These are phyloP conservation scores for Hexactinellida sp. DNA, from an alignment of 37 sponge, comb jelly and placozoan species.

Conservation along the genomic window DNA sequence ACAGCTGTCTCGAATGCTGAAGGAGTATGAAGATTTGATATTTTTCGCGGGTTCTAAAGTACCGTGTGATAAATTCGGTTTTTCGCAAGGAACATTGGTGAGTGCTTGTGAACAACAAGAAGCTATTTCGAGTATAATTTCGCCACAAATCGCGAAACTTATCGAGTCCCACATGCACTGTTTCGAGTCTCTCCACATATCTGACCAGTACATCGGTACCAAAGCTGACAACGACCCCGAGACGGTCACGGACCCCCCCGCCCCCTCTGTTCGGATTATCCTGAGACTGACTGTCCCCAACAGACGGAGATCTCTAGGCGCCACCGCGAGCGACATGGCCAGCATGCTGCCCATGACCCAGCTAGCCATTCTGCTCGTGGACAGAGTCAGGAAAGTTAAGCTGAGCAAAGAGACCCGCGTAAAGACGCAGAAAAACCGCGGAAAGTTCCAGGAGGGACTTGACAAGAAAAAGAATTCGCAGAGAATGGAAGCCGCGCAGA, in stretches of 20 bases:
- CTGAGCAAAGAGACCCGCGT: neutral
- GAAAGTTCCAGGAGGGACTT: neutral
- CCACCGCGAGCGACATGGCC: neutral
- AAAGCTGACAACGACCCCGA: neutral
- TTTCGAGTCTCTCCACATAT: neutral
- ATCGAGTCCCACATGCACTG: neutral
- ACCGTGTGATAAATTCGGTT: slow-evolving; percentile 4
- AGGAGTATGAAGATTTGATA: slow-evolving; percentile 17
- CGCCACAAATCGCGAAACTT: neutral
- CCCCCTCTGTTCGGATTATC: neutral
- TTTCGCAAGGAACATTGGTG: neutral
- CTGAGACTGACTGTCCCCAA: neutral
- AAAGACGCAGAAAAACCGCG: slow-evolving; percentile 9
- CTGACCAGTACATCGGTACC: neutral
- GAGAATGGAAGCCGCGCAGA: neutral
- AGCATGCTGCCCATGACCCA: neutral
- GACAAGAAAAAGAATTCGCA: slow-evolving; percentile 10
- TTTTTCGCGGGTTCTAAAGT: slow-evolving; percentile 8
- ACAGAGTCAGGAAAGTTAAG: neutral
- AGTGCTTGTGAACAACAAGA: neutral
- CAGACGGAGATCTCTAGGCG: neutral
- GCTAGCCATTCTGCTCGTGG: neutral
- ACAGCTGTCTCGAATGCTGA: neutral
- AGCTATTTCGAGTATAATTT: neutral
- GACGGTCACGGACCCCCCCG: neutral